These are phyloP conservation scores for Emesis furor DNA, from an alignment of 2,888 invertebrate genomes.

Conservation along the genomic window DNA sequence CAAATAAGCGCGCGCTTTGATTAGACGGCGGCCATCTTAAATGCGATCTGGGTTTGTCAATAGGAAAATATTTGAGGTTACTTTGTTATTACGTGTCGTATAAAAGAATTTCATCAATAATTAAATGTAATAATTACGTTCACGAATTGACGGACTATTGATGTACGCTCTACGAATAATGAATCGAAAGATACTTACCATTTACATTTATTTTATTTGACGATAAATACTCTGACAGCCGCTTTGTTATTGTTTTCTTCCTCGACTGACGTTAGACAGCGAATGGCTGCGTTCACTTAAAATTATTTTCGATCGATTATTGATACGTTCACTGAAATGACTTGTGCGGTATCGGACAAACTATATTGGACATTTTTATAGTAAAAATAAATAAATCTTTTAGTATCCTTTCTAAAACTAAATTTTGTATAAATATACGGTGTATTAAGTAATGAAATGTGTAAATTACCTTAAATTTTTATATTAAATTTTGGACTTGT, in stretches of 20 bases:
- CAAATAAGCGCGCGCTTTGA: constrained; percentile 39
- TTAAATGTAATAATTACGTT: constrained; percentile 35
- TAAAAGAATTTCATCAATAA: constrained; percentile 38
- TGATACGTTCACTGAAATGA: constrained; percentile 46
- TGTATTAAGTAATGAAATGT: constrained; percentile 33
- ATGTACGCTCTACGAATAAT: constrained; percentile 41
- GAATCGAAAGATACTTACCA: constrained; percentile 27
- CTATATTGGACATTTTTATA: constrained; percentile 28
- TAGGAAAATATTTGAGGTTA: constrained; percentile 35
- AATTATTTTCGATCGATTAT: constrained; percentile 42
- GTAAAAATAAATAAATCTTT: constrained; percentile 15
- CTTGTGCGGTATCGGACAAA: constrained; percentile 36
- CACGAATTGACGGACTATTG: constrained; percentile 36
- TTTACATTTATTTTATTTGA: constrained; percentile 39
- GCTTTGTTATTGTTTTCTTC: constrained; percentile 41
- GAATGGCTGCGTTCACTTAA: constrained; percentile 39
- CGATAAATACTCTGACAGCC: constrained; percentile 45
- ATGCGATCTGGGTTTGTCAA: constrained; percentile 18
- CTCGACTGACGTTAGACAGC: constrained; percentile 39
- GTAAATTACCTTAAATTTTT: constrained; percentile 30
- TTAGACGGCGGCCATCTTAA: constrained; percentile 30
- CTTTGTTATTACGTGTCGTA: constrained; percentile 26
- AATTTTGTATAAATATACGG: constrained; percentile 33
- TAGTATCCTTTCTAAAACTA: constrained; percentile 26
- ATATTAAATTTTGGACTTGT: constrained; percentile 36